These are phyloP conservation scores for Tachyglossus aculeatus DNA, from an alignment of 2,797 vertebrate species.

Conservation along the genomic window DNA sequence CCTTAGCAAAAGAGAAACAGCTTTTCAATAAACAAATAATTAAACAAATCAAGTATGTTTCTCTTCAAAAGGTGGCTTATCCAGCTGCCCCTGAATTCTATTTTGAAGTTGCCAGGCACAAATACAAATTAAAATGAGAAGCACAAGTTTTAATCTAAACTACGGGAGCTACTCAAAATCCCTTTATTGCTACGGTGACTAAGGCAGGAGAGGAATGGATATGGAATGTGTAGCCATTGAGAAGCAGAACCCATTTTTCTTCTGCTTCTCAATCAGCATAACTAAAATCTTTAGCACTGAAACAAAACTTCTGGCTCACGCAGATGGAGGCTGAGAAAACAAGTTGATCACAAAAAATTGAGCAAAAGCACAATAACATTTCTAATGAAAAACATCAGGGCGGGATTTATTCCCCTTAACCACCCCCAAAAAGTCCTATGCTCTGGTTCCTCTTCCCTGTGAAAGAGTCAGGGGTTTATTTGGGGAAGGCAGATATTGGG, in stretches of 20 bases:
- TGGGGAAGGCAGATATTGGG: too few relatives aligned
- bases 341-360: not conserved
- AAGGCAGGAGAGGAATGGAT: not conserved
- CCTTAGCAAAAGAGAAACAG: not conserved
- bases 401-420: not conserved
- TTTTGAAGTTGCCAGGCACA: not conserved
- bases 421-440: too few relatives aligned
- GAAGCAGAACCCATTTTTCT: not conserved
- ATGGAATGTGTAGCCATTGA: constrained; percentile 5
- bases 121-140: not conserved
- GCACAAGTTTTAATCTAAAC: not conserved
- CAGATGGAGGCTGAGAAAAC: constrained; percentile 12
- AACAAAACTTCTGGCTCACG: not conserved
- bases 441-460: too few relatives aligned
- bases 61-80: not conserved
- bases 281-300: not conserved
- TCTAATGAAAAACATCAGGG: not conserved
- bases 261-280: not conserved
- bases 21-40: not conserved
- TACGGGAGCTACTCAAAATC: not conserved
- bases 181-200: not conserved
- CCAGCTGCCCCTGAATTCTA: not conserved
- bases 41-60: not conserved
- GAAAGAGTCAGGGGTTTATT: too few relatives aligned
- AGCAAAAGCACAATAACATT: constrained; percentile 3